A percentile compares a stretch with the other conserved stretches of the same genome.
Evolutionary conservation across 2,888 invertebrate species (phyloP).

Genomic region (Eretmocerus hayati): DNA sequence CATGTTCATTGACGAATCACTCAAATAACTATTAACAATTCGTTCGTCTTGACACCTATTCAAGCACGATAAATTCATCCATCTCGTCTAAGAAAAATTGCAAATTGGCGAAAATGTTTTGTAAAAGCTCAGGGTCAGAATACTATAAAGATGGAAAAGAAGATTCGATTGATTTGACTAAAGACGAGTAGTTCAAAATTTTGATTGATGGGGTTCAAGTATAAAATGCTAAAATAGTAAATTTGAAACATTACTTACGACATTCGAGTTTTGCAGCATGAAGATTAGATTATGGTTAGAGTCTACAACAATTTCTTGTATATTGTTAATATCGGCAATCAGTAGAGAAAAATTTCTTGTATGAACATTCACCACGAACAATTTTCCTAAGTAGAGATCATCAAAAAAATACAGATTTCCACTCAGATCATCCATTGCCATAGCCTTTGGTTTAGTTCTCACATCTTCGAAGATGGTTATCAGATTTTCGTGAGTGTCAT

Average conservation of each 20-base stretch:
- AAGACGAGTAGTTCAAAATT: neutral
- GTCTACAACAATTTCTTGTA: conserved; percentile 6
- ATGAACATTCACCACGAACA: neutral
- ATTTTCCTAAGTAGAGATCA: neutral
- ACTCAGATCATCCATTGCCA: neutral
- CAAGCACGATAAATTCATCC: no score
- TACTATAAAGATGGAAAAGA: no score
- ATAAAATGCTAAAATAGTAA: no score
- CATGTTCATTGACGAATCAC: no score
- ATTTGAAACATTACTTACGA: no score
- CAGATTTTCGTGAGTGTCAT: neutral
- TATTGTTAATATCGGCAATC: neutral
- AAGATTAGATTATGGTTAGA: conserved; percentile 1
- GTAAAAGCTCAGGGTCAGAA: no score
- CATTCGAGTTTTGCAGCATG: neutral
- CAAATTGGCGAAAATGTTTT: no score
- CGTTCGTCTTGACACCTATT: no score
- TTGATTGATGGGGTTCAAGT: neutral
- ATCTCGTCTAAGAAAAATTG: no score
- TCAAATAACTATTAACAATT: no score
- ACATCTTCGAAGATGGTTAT: neutral
- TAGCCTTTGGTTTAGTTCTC: neutral
- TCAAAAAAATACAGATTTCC: neutral
- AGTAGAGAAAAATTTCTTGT: neutral
- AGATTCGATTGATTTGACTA: neutral